Conservation (phyloP, 2,113 vertebrate species). For the Podarcis raffonei region DNA sequence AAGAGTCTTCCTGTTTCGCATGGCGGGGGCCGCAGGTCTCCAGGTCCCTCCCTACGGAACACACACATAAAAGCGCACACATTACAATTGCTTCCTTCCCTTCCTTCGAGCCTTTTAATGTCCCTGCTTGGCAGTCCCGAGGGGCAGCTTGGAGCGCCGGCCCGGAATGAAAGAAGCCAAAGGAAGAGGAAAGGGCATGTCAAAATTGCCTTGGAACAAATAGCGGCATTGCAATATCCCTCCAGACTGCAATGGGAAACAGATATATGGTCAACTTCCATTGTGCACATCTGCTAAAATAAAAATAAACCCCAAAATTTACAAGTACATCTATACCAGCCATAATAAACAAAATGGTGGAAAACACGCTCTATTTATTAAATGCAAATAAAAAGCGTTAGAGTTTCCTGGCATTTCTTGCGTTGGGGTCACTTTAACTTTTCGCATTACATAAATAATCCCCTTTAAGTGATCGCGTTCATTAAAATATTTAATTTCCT, state of each 20-base stretch:
- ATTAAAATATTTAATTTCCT: conserved; percentile 64
- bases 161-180: conserved; percentile 36
- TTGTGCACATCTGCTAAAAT: conserved; percentile 58
- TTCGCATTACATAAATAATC: conserved; percentile 55
- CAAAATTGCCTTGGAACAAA: conserved; percentile 38
- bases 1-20: conserved; percentile 58
- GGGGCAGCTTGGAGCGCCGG: not conserved
- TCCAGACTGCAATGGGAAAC: conserved; percentile 31
- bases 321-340: conserved; percentile 44
- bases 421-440: conserved; percentile 16
- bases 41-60: conserved; percentile 47
- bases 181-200: not conserved
- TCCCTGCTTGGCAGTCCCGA: not conserved
- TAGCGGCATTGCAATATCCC: conserved; percentile 31
- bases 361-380: conserved; percentile 63
- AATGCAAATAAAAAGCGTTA: conserved; percentile 49
- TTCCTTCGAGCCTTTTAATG: not conserved
- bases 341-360: conserved; percentile 63
- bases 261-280: conserved; percentile 47
- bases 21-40: conserved; percentile 20
- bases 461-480: conserved; percentile 49
- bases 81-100: not conserved
- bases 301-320: conserved; percentile 59
- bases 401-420: conserved; percentile 63
- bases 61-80: not conserved